Evolutionary conservation across 2,797 vertebrate genomes (phyloP), one percentile per base, ranked within the genome.

Genomic region (Falco novaeseelandiae): DNA sequence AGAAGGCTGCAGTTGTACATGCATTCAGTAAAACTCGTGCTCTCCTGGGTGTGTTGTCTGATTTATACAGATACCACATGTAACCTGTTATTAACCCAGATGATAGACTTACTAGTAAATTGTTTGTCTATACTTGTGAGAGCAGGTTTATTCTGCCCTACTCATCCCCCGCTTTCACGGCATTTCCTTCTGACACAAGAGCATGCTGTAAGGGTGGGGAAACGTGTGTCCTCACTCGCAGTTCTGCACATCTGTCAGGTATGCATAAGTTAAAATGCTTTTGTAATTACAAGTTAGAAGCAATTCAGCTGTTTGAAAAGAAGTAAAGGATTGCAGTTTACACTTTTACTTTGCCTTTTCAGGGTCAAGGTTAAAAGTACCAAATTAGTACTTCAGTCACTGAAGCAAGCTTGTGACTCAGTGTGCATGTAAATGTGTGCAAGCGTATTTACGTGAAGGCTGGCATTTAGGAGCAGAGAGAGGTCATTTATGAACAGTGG

Each of bases 1-100:
- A 46, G 77, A 30, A 38, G 6, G 14, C 34, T 20, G 65, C 21
- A 12, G 72, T 20, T 69, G 69, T 26, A 12, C 6, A 1, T 16
- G 13, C 16, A 1, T 25, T 49, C 49, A 3, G 18, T 21, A 61
- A 52, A 29, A 38, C 52, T 77, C 5, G 0, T 7, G 29, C 81
- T 69, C 32, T 44, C 40, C 71, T 82, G 89, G 54, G 23, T 14
- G 67, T 83, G 90, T 74, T 59, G 58, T 12, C 78, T 40, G 89
- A 69, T 82, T n/a, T 40, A 4, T 38, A 0, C 57, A 57, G 70
- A 46, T 58, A 76, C 32, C 38, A 20, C 3, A 0, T 9, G 59
- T 49, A 76, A 83, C 27, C 34, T 93, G n/a, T 88, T 58, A 72
- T 88, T 91, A 94, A 71, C 85, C 38, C 40, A 12, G 54, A 8